Evolutionary conservation across 2,113 vertebrate species (phyloP).

Genomic region (Lanius collurio): DNA sequence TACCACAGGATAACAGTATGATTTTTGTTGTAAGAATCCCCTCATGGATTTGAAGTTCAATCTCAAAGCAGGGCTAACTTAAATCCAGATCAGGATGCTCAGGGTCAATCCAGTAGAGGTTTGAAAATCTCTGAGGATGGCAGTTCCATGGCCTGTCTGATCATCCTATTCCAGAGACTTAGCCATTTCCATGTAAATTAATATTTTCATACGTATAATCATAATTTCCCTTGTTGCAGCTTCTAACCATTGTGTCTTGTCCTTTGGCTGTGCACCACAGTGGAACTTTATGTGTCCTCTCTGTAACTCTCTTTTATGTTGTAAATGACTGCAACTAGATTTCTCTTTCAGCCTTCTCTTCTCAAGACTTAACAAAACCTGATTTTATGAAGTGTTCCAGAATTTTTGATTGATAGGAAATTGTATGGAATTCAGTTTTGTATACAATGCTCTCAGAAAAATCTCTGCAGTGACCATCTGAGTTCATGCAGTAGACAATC

Average conservation of each 20-base stretch:
- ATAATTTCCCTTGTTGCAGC: background rate
- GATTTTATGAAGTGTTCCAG: background rate
- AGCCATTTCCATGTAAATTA: background rate
- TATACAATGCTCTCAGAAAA: background rate
- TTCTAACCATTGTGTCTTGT: background rate
- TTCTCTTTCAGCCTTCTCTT: background rate
- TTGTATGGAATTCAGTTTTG: background rate
- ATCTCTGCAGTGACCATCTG: background rate
- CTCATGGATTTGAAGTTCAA: background rate
- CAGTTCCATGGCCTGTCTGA: background rate
- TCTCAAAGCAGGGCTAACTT: background rate
- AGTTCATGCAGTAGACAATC: background rate
- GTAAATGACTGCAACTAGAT: background rate
- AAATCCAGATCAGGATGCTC: background rate
- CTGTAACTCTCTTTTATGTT: background rate
- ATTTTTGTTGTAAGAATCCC: background rate
- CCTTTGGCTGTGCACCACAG: background rate
- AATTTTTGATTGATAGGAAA: background rate
- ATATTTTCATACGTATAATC: background rate
- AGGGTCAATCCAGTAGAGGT: background rate
- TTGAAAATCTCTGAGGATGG: background rate
- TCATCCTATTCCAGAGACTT: background rate
- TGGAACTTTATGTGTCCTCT: background rate
- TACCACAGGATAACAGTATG: background rate
- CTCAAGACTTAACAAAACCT: background rate